Evolutionary conservation across 1,140 invertebrate species (phyloP).

Genomic region (Chelonus insularis): DNA sequence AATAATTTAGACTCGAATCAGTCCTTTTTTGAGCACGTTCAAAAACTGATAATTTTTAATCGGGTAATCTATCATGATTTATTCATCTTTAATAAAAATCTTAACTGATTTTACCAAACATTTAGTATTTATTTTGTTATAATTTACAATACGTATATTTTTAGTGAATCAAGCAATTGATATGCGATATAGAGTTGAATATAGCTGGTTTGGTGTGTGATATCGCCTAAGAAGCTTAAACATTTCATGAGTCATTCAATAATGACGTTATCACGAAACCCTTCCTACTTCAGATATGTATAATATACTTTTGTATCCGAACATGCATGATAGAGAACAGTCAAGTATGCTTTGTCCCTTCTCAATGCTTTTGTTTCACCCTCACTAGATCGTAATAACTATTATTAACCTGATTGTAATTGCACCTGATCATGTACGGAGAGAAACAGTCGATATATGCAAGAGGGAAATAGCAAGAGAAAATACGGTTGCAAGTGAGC

Average conservation of each 20-base stretch:
- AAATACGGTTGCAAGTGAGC: slow-evolving; percentile 6
- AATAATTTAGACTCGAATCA: no score
- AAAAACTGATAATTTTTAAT: no score
- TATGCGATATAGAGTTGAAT: no score
- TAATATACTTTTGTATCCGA: not conserved
- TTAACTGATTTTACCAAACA: no score
- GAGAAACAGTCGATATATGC: slow-evolving; percentile 33
- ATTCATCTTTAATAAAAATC: no score
- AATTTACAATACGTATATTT: no score
- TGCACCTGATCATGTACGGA: slow-evolving; percentile 54
- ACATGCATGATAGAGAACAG: not conserved
- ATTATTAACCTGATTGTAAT: slow-evolving; percentile 58
- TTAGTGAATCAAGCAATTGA: no score
- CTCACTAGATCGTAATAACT: no score
- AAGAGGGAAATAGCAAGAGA: slow-evolving; percentile 6
- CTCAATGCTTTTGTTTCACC: no score
- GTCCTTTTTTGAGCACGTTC: no score
- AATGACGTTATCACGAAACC: not conserved
- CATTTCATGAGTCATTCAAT: slow-evolving; percentile 4
- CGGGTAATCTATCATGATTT: no score
- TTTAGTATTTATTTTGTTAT: no score
- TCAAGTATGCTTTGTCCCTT: not conserved
- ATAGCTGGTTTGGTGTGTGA: not conserved
- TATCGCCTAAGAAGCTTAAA: slow-evolving; percentile 21
- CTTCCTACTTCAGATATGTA: not conserved